A percentile compares a stretch with the other conserved stretches of the same genome.
These are phyloP conservation scores for Apamea anceps DNA, from an alignment of 2,888 invertebrate genomes.

Conservation along the genomic window DNA sequence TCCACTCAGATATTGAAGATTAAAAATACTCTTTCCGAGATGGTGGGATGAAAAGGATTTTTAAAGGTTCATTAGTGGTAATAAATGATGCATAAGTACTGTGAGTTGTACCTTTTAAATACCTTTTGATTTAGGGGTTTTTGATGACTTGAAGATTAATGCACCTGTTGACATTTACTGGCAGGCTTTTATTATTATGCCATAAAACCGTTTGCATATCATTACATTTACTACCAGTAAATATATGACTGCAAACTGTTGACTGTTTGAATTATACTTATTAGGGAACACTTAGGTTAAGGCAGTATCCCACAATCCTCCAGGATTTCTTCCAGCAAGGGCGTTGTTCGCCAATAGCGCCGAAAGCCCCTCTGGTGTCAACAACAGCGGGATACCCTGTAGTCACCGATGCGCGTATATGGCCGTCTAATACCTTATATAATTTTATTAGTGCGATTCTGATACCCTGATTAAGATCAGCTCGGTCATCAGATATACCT, in stretches of 20 bases:
- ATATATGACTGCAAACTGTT: background rate
- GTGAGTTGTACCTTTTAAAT: background rate
- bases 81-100: background rate
- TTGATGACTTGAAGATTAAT: constrained; percentile 14
- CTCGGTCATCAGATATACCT: background rate
- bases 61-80: no score
- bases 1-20: no score
- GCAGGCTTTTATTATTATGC: constrained; percentile 3
- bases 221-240: background rate
- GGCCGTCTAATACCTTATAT: background rate
- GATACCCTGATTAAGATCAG: background rate
- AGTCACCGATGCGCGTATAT: background rate
- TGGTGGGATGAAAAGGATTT: no score
- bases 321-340: background rate
- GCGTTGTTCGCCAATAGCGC: background rate
- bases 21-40: no score
- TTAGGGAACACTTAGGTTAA: background rate
- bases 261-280: background rate
- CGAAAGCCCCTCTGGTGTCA: background rate
- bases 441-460: background rate
- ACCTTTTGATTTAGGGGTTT: background rate
- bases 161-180: constrained; percentile 19
- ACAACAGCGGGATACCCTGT: background rate
- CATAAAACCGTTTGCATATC: background rate
- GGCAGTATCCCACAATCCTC: background rate